Percentiles rank a stretch among this genome's conserved stretches.
Conservation (phyloP, 1,140 invertebrate species). For the Cephus cinctus region DNA sequence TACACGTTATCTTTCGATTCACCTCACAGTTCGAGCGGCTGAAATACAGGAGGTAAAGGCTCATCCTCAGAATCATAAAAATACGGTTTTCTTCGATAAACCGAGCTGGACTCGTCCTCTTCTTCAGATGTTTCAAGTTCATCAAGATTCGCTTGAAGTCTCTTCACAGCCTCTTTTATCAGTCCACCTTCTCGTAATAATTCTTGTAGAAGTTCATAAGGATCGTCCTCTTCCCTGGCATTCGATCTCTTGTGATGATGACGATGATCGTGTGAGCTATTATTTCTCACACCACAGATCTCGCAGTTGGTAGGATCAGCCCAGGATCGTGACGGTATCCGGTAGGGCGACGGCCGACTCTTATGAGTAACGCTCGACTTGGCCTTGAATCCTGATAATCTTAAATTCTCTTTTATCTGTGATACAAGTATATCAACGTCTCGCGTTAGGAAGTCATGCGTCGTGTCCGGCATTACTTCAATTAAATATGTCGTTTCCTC, state of each 20-base stretch:
- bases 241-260: slow-evolving; percentile 33
- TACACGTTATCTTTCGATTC: too few relatives aligned
- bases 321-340: slow-evolving; percentile 58
- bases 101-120: slow-evolving; percentile 39
- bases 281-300: slow-evolving; percentile 38
- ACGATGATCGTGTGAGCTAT: slow-evolving; percentile 17
- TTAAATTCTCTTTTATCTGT: slow-evolving; percentile 69
- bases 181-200: slow-evolving; percentile 64
- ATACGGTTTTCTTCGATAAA: slow-evolving; percentile 36
- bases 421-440: slow-evolving; percentile 69
- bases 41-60: slow-evolving; percentile 34
- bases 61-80: slow-evolving; percentile 42
- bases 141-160: slow-evolving; percentile 60
- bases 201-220: slow-evolving; percentile 67
- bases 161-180: slow-evolving; percentile 71
- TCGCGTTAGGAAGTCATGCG: slow-evolving; percentile 54
- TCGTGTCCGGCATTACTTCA: slow-evolving; percentile 48
- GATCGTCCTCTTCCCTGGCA: slow-evolving; percentile 56
- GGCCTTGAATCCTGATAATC: slow-evolving; percentile 56
- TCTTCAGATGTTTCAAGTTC: slow-evolving; percentile 16
- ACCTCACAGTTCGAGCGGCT: slow-evolving; percentile 37
- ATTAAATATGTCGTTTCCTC: slow-evolving; percentile 51
- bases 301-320: slow-evolving; percentile 47
- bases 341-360: slow-evolving; percentile 63
- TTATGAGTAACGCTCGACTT: slow-evolving; percentile 45